These are phyloP conservation scores for Gila orcuttii DNA, from an alignment of 2,113 vertebrate species.

Conservation along the genomic window DNA sequence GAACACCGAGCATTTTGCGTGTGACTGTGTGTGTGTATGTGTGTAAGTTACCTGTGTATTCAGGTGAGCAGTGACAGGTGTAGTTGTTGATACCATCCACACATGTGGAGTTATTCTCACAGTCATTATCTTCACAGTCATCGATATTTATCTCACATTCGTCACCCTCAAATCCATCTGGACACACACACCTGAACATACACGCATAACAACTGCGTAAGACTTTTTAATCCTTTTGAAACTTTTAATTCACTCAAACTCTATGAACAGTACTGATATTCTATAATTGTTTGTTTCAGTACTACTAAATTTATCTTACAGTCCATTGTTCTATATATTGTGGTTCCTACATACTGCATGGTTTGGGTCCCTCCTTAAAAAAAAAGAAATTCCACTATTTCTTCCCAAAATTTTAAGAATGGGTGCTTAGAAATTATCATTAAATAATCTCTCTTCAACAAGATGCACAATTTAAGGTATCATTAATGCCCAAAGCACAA, in stretches of 20 bases:
- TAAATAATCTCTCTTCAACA: background rate
- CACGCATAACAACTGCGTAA: background rate
- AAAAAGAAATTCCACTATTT: background rate
- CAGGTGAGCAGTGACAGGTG: conserved; percentile 93
- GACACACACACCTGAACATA: conserved; percentile 87
- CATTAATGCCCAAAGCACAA: too few relatives aligned
- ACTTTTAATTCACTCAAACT: background rate
- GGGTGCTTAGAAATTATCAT: background rate
- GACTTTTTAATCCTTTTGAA: background rate
- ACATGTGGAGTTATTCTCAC: conserved; percentile 98
- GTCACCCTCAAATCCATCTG: conserved; percentile 95
- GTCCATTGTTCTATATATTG: background rate
- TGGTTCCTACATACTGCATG: background rate
- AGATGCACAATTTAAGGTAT: too few relatives aligned
- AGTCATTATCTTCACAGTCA: conserved; percentile 98
- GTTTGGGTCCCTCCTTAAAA: background rate
- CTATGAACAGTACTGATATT: background rate
- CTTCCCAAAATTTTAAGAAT: background rate
- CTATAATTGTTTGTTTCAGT: background rate
- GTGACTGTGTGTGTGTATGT: conserved; percentile 21
- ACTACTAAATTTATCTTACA: background rate
- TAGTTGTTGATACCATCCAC: conserved; percentile 98
- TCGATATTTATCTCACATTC: conserved; percentile 94
- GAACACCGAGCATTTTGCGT: conserved; percentile 8
- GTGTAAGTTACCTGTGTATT: conserved; percentile 91